phyloP scores from a whole-genome alignment of 30 jellyfish, hydroid and myxozoan species.

The Hydractinia echinata region DNA sequence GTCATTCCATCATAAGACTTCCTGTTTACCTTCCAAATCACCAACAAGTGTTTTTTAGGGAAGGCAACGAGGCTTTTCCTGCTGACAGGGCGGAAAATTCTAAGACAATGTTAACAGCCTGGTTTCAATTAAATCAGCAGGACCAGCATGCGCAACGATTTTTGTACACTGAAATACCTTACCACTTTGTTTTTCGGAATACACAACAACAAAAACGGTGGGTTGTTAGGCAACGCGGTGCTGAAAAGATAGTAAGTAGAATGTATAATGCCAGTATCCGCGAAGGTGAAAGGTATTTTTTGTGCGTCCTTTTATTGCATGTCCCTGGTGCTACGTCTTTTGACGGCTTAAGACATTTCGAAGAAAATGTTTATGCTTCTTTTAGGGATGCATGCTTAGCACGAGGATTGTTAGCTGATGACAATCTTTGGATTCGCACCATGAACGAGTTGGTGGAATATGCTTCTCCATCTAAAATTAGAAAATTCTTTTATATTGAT shows the following conservation, averaged over 20 bases:
- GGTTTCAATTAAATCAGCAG: constrained; percentile 30
- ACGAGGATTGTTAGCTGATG: constrained; percentile 48
- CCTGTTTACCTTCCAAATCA: constrained; percentile 55
- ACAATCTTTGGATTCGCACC: background rate
- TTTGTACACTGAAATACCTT: constrained; percentile 47
- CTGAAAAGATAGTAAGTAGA: constrained; percentile 21
- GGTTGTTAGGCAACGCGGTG: constrained; percentile 32
- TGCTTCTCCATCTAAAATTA: no score
- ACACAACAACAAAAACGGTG: background rate
- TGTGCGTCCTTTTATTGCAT: constrained; percentile 25
- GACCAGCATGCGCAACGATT: constrained; percentile 33
- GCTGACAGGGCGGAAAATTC: background rate
- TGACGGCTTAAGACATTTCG: constrained; percentile 43
- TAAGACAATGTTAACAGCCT: constrained; percentile 45
- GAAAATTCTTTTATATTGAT: no score
- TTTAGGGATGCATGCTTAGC: constrained; percentile 61
- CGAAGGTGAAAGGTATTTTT: constrained; percentile 39
- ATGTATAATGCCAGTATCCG: constrained; percentile 45
- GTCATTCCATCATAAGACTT: constrained; percentile 44
- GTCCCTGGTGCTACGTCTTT: constrained; percentile 66
- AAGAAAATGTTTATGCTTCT: constrained; percentile 45
- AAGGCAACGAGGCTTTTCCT: constrained; percentile 19
- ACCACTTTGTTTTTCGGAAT: constrained; percentile 15
- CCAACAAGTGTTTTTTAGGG: constrained; percentile 40
- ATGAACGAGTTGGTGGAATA: no score